A percentile compares a stretch with the other conserved stretches of the same genome.
phyloP scores from a whole-genome alignment of 2,113 vertebrate genomes.

The Megaceryle torquata region DNA sequence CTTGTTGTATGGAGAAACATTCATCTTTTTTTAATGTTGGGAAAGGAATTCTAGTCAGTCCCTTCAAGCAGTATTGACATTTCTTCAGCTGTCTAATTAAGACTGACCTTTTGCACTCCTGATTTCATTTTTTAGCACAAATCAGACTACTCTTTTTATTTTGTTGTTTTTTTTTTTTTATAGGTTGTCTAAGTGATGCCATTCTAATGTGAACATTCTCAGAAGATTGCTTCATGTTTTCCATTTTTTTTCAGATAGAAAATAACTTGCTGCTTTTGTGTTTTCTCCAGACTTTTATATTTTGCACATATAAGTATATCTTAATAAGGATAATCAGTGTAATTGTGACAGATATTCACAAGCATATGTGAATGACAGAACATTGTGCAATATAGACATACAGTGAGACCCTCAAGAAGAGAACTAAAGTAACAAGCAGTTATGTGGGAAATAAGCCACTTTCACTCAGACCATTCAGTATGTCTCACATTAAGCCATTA shows the following conservation, averaged over 20 bases:
- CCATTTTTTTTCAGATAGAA: neutral
- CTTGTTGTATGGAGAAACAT: neutral
- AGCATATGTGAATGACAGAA: neutral
- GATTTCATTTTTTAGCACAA: neutral
- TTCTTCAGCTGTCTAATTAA: neutral
- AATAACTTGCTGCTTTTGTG: neutral
- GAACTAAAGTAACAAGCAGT: neutral
- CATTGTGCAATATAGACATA: rapidly evolving
- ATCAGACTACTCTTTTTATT: neutral
- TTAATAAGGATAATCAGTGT: neutral
- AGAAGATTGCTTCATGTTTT: neutral
- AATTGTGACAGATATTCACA: neutral
- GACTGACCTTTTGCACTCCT: neutral
- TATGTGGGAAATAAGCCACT: neutral
- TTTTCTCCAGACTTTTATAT: neutral
- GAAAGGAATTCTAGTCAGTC: neutral
- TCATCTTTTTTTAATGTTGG: neutral
- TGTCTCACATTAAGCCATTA: neutral
- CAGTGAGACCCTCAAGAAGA: neutral
- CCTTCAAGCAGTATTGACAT: neutral
- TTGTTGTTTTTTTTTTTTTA: neutral
- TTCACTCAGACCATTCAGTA: neutral
- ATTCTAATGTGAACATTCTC: neutral
- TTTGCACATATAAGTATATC: neutral
- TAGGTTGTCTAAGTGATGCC: neutral